Percentiles rank a stretch among this genome's conserved stretches.
Evolutionary conservation across 2,888 invertebrate genomes (phyloP).

Genomic region (Himalopsyche anomala): DNA sequence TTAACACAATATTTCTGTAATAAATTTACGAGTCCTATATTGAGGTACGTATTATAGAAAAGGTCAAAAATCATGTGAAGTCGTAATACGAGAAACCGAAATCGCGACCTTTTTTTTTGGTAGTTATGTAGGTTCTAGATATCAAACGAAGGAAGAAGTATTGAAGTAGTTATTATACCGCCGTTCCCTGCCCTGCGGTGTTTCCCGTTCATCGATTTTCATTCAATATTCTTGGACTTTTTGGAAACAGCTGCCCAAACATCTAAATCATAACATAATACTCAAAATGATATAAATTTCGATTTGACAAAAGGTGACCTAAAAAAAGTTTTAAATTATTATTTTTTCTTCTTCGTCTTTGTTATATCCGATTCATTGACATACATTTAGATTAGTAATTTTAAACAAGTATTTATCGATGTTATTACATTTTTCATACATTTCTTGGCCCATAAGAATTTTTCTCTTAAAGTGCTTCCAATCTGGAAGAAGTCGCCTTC

Average conservation of each 20-base stretch:
- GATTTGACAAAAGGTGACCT: neutral
- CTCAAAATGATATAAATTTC: neutral
- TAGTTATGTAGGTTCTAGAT: neutral
- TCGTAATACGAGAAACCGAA: neutral
- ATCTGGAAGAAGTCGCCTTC: too few relatives aligned
- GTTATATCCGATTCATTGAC: too few relatives aligned
- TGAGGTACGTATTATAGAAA: neutral
- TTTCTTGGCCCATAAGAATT: too few relatives aligned
- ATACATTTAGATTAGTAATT: too few relatives aligned
- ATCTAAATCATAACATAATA: neutral
- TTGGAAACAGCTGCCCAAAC: neutral
- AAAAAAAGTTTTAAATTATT: too few relatives aligned
- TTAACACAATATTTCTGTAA: too few relatives aligned
- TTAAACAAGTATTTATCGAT: too few relatives aligned
- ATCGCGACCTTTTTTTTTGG: neutral
- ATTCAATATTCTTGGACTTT: neutral
- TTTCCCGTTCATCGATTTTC: neutral
- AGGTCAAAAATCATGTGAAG: neutral
- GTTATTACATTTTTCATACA: too few relatives aligned
- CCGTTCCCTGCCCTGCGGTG: neutral
- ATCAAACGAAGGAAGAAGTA: conserved; percentile 26
- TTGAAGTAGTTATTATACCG: neutral
- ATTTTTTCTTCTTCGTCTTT: too few relatives aligned
- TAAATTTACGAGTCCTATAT: too few relatives aligned
- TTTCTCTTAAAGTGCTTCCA: too few relatives aligned